Conservation (phyloP, 1,140 invertebrate genomes). For the Polypedilum vanderplanki region DNA sequence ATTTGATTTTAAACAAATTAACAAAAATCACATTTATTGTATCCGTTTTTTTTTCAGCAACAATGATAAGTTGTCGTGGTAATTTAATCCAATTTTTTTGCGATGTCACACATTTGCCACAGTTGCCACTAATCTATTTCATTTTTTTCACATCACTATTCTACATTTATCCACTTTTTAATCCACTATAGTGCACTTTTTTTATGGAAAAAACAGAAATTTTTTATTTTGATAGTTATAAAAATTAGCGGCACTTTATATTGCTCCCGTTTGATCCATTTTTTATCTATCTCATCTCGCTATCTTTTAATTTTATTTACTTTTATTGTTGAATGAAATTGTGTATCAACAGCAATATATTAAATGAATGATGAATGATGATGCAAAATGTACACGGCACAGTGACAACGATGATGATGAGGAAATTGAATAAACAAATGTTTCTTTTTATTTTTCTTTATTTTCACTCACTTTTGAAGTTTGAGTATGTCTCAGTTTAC, state of each 20-base stretch:
- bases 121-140: not conserved
- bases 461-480: not conserved
- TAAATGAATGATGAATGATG: conserved; percentile 14
- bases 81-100: conserved; percentile 25
- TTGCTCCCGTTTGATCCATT: too few relatives aligned
- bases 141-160: not conserved
- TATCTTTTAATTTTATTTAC: too few relatives aligned
- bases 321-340: not conserved
- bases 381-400: conserved; percentile 4
- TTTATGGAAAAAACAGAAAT: too few relatives aligned
- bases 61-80: not conserved
- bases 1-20: too few relatives aligned
- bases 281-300: too few relatives aligned
- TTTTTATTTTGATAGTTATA: too few relatives aligned
- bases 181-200: not conserved
- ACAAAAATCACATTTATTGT: not conserved
- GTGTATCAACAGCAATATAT: conserved; percentile 1
- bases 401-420: not conserved
- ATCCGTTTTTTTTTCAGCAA: too few relatives aligned
- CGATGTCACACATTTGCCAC: not conserved
- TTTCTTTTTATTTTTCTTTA: not conserved
- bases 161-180: not conserved
- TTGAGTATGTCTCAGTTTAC: not conserved
- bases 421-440: conserved; percentile 22
- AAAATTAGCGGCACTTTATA: too few relatives aligned